phyloP scores from a whole-genome alignment of 2,113 vertebrate species.

The Todiramphus saurophagus region DNA sequence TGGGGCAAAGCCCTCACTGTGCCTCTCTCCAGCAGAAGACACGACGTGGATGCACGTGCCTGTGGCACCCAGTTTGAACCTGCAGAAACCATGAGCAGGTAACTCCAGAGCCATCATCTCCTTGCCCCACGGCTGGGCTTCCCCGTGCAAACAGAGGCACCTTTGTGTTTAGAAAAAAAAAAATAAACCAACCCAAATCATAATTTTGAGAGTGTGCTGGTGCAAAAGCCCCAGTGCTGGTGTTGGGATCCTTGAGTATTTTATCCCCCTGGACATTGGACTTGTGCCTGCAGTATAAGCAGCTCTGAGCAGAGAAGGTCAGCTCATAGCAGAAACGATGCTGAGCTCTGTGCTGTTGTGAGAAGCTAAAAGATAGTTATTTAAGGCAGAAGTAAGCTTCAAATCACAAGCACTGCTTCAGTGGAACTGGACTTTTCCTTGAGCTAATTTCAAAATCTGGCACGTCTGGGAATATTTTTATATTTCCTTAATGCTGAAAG shows the following conservation, averaged over 20 bases:
- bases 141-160: background rate
- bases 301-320: background rate
- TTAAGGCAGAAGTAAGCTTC: background rate
- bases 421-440: background rate
- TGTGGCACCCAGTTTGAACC: background rate
- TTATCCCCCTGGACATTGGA: background rate
- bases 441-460: background rate
- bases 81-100: background rate
- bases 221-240: background rate
- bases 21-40: background rate
- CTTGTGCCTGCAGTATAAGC: background rate
- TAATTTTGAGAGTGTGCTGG: background rate
- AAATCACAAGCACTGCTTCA: background rate
- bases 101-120: accelerated
- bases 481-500: background rate
- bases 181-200: background rate
- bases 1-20: background rate
- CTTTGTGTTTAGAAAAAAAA: background rate
- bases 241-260: background rate
- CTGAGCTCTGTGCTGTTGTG: background rate
- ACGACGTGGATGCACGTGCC: background rate
- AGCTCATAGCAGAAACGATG: background rate
- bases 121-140: background rate
- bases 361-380: background rate
- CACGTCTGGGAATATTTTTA: accelerated